Conservation (phyloP, 2,113 vertebrate genomes). For the Ibidorhyncha struthersii region DNA sequence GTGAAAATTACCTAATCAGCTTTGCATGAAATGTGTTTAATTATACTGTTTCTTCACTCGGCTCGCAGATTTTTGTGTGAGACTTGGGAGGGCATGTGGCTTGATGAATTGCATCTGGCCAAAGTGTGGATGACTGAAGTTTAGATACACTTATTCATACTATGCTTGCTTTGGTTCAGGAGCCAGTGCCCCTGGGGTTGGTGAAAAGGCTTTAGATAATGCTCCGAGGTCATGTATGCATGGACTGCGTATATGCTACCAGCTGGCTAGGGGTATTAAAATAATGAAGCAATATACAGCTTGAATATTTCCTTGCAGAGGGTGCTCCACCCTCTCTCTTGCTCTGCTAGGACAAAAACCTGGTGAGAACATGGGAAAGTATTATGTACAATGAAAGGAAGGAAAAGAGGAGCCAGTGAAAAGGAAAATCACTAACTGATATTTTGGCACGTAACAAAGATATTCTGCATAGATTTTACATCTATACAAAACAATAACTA, state of each 20-base stretch:
- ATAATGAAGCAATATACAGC: neutral
- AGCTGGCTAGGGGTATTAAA: neutral
- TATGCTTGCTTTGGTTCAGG: neutral
- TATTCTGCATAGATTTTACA: constrained; percentile 15
- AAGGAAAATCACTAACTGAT: constrained; percentile 16
- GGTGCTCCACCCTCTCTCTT: neutral
- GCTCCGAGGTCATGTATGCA: neutral
- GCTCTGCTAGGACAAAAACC: neutral
- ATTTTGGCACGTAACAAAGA: neutral
- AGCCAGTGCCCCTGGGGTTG: neutral
- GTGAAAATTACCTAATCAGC: neutral
- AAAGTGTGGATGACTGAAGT: neutral
- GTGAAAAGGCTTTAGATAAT: neutral
- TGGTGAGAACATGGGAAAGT: neutral
- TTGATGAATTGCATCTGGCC: neutral
- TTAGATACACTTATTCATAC: neutral
- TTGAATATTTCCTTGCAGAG: neutral
- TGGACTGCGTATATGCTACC: neutral
- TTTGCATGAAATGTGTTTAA: neutral
- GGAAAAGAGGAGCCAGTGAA: neutral
- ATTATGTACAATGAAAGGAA: neutral
- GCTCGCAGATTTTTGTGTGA: neutral
- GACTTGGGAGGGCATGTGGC: neutral
- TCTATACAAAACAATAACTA: constrained; percentile 27
- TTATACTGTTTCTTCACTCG: neutral